Evolutionary conservation across 2,113 vertebrate genomes (phyloP).

Genomic region (Narcine bancroftii): DNA sequence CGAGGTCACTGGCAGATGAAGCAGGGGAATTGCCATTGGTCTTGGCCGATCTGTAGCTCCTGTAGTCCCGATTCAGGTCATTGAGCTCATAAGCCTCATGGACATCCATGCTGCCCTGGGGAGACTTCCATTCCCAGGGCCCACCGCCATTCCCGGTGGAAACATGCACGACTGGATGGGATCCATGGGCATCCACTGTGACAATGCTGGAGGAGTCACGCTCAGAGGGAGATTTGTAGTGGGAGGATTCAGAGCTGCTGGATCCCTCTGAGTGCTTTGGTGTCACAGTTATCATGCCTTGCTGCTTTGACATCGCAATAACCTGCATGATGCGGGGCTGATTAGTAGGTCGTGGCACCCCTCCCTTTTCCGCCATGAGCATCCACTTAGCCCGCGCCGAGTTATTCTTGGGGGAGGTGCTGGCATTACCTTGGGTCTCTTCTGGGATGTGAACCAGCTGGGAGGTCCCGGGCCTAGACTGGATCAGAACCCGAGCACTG

Average conservation of each 20-base stretch:
- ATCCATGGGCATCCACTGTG: conserved; percentile 78
- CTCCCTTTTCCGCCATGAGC: conserved; percentile 73
- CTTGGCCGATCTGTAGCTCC: conserved; percentile 55
- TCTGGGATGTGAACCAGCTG: conserved; percentile 75
- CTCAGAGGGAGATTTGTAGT: conserved; percentile 71
- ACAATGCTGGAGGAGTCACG: conserved; percentile 70
- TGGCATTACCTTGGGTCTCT: conserved; percentile 54
- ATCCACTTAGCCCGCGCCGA: conserved; percentile 80
- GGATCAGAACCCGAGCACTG: conserved; percentile 68
- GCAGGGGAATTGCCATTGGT: conserved; percentile 56
- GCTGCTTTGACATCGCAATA: conserved; percentile 84
- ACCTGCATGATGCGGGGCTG: conserved; percentile 83
- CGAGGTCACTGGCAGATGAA: conserved; percentile 56
- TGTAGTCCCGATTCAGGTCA: conserved; percentile 61
- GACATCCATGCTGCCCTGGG: conserved; percentile 46
- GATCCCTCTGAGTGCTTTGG: conserved; percentile 74
- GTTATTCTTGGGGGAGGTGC: conserved; percentile 60
- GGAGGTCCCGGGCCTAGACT: conserved; percentile 60
- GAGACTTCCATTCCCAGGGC: conserved; percentile 73
- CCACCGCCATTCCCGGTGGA: conserved; percentile 58
- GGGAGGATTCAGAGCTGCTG: conserved; percentile 73
- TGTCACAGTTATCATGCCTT: conserved; percentile 58
- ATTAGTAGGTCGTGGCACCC: conserved; percentile 50
- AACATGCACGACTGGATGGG: conserved; percentile 74
- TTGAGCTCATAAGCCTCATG: conserved; percentile 61